phyloP scores from a whole-genome alignment of 2,797 vertebrate species.

The Acanthurus leucopareius region DNA sequence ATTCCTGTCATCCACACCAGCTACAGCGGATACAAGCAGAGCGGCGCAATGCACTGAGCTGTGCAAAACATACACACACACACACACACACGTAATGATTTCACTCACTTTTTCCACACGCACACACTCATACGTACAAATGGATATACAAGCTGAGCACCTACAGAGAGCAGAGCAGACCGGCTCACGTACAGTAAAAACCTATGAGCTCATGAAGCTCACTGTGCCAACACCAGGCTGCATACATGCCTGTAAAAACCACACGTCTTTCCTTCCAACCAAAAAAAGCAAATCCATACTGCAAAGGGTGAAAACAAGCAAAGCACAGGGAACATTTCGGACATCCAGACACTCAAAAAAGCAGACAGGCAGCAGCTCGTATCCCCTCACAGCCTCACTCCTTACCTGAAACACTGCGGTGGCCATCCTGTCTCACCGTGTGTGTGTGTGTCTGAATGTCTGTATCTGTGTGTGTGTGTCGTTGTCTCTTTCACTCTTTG shows the following conservation, averaged over 20 bases:
- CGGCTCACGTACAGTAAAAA: background rate
- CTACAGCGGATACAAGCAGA: background rate
- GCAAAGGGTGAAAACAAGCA: slow-evolving; percentile 31
- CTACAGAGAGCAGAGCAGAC: background rate
- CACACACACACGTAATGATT: background rate
- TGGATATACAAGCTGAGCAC: background rate
- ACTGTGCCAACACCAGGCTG: background rate
- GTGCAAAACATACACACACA: slow-evolving; percentile 8
- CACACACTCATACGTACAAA: background rate
- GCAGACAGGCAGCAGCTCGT: slow-evolving; percentile 19
- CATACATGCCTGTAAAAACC: slow-evolving; percentile 20
- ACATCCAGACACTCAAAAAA: slow-evolving; percentile 44
- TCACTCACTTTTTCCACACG: background rate
- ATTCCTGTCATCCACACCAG: slow-evolving; percentile 29
- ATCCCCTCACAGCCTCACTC: slow-evolving; percentile 23
- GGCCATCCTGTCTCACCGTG: slow-evolving; percentile 80
- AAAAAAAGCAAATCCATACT: slow-evolving; percentile 48
- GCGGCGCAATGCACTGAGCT: background rate
- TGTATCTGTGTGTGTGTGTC: slow-evolving; percentile 2
- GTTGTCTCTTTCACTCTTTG: slow-evolving; percentile 50
- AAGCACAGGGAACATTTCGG: slow-evolving; percentile 29
- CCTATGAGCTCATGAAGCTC: background rate
- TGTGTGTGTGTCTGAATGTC: background rate
- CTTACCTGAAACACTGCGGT: slow-evolving; percentile 89
- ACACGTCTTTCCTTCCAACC: slow-evolving; percentile 47